Evolutionary conservation across 1,140 invertebrate species (phyloP).

Genomic region (Aphaenogaster ashmeadi): DNA sequence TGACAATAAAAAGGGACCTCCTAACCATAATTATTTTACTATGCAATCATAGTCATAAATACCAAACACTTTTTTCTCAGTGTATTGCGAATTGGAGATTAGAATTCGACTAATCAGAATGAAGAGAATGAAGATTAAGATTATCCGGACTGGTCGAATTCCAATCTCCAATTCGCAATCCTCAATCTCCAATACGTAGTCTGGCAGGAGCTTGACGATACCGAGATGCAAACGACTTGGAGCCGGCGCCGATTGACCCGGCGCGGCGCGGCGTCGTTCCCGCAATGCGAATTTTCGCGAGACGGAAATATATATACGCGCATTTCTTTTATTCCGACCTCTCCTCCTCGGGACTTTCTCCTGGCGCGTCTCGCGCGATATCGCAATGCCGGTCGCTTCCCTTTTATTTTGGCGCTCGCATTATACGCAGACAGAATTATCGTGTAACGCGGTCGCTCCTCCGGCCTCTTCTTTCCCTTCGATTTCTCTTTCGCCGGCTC

Average conservation of each 20-base stretch:
- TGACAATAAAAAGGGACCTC: too few relatives aligned
- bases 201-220: constrained; percentile 12
- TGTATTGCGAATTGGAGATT: too few relatives aligned
- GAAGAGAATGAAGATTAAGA: too few relatives aligned
- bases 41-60: too few relatives aligned
- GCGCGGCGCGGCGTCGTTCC: constrained; percentile 4
- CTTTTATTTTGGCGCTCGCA: constrained; percentile 34
- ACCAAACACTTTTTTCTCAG: too few relatives aligned
- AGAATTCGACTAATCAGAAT: too few relatives aligned
- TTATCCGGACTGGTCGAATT: too few relatives aligned
- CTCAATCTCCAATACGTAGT: too few relatives aligned
- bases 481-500: constrained; percentile 34
- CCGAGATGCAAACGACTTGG: constrained; percentile 19
- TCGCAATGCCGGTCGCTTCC: constrained; percentile 16
- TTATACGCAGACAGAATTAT: constrained; percentile 51
- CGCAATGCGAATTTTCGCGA: constrained; percentile 9
- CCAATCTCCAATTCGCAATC: too few relatives aligned
- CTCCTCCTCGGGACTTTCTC: neutral
- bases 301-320: constrained; percentile 38
- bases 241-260: constrained; percentile 39
- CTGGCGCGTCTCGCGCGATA: neutral
- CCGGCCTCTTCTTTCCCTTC: neutral
- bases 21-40: too few relatives aligned
- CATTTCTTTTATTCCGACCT: neutral
- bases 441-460: constrained; percentile 20